Conservation (phyloP, 2,797 vertebrate species). For the Vultur gryphus region DNA sequence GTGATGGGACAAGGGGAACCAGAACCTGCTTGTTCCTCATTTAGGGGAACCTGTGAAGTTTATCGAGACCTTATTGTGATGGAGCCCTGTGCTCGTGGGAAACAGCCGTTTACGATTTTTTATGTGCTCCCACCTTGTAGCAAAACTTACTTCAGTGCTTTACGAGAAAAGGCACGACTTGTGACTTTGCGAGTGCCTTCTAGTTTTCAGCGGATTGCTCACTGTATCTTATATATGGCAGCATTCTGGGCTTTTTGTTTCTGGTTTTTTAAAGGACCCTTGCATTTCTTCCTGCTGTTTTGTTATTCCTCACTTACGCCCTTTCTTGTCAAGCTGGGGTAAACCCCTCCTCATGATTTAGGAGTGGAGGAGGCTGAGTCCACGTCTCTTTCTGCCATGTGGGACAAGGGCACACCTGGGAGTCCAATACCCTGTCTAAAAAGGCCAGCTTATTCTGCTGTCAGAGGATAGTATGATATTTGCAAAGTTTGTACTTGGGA, state of each 20-base stretch:
- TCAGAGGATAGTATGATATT: accelerated
- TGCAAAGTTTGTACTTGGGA: neutral
- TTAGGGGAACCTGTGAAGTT: no score
- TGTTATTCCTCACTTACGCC: neutral
- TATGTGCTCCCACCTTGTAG: neutral
- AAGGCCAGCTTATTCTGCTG: neutral
- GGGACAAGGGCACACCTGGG: neutral
- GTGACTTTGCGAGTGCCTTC: neutral
- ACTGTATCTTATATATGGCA: accelerated
- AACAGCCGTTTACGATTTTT: accelerated
- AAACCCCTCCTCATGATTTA: accelerated
- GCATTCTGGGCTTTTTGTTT: neutral
- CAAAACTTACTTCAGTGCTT: neutral
- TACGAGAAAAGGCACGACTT: accelerated
- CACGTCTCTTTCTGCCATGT: accelerated
- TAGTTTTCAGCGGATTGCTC: neutral
- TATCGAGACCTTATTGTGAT: neutral
- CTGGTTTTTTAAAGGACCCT: neutral
- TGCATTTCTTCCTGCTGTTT: neutral
- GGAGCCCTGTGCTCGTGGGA: neutral
- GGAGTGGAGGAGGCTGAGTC: neutral
- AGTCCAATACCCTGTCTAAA: accelerated
- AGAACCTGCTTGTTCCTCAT: neutral
- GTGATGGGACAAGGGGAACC: neutral
- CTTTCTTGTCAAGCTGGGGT: neutral